Base-by-base conservation (phyloP, 2,888 invertebrate genomes). In the Dynastes maya region DNA sequence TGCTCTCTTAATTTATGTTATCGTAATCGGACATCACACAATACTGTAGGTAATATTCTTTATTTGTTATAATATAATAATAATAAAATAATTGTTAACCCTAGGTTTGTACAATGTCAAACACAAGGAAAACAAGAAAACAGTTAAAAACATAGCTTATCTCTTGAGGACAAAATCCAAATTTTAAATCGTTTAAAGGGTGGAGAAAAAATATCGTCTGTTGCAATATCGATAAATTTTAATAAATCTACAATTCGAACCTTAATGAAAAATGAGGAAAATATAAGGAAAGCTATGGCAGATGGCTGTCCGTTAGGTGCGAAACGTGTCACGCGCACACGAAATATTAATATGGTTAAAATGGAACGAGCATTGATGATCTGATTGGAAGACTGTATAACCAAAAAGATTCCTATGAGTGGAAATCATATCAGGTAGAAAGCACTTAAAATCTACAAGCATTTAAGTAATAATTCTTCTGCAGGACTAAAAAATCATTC, bases 361-460 rank as follows among this genome's bases (percentile, higher is more conserved):
- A 64, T 32, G 29, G 37, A 29, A 77, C 77, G 58, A 80, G 83
- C 29, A 80, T 77, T 63, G 78, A 22, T 22, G 22, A 22, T 82
- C 55, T 83, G 83, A 83, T 81, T 83, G 51, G 80, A 82, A 63
- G 82, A 83, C 40, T 77, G 77, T 76, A 76, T 53, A 55, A 51
- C 79, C 70, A 82, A 80, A 79, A 79, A 76, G 29, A 80, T 81
- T 61, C 81, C 80, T 70, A 77, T 83, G 53, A 79, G 78, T 68
- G 77, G 80, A 71, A 78, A 80, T 78, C 76, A 80, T 61, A 82
- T 81, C 77, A 82, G 79, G 72, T 76, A 81, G 71, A 81, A 82
- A 82, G 79, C 78, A 61, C 72, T 78, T 76, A 80, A 81, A 80
- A 80, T 83, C 78, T 80, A 82, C 81, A 81, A 82, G 29, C 79